A percentile compares a stretch with the other conserved stretches of the same genome.
These are phyloP conservation scores for Tachysurus vachellii DNA, from an alignment of 2,113 vertebrate species.

Conservation along the genomic window DNA sequence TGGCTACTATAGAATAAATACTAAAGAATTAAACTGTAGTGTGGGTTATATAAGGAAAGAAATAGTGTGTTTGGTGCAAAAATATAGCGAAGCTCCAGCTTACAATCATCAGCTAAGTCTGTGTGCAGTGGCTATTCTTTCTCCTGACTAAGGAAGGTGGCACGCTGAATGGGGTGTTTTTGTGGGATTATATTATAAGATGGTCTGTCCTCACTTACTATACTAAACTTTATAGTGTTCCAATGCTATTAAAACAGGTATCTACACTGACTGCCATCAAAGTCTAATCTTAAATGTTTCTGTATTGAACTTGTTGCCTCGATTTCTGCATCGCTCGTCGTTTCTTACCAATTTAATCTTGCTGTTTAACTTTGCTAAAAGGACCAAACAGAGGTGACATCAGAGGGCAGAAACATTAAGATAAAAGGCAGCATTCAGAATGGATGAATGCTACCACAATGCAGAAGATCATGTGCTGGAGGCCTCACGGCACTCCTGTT, in stretches of 20 bases:
- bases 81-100: constrained; percentile 36
- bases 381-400: constrained; percentile 14
- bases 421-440: not conserved
- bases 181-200: not conserved
- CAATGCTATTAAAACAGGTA: not conserved
- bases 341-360: constrained; percentile 25
- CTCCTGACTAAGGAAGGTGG: not conserved
- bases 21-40: constrained; percentile 51
- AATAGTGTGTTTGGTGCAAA: constrained; percentile 53
- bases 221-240: not conserved
- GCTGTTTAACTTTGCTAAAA: not conserved
- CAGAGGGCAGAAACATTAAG: not conserved
- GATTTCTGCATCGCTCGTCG: not conserved
- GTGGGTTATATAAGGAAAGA: constrained; percentile 29
- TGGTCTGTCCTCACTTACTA: not conserved
- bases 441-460: constrained; percentile 24
- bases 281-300: not conserved
- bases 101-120: constrained; percentile 24
- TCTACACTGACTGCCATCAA: constrained; percentile 11
- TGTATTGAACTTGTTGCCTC: not conserved
- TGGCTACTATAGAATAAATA: constrained; percentile 55
- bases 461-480: constrained; percentile 31
- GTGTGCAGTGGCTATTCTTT: constrained; percentile 13
- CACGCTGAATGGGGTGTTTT: not conserved
- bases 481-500: constrained; percentile 8